These are phyloP conservation scores for Stegana nigrithorax DNA, from an alignment of 2,888 invertebrate species.

Conservation along the genomic window DNA sequence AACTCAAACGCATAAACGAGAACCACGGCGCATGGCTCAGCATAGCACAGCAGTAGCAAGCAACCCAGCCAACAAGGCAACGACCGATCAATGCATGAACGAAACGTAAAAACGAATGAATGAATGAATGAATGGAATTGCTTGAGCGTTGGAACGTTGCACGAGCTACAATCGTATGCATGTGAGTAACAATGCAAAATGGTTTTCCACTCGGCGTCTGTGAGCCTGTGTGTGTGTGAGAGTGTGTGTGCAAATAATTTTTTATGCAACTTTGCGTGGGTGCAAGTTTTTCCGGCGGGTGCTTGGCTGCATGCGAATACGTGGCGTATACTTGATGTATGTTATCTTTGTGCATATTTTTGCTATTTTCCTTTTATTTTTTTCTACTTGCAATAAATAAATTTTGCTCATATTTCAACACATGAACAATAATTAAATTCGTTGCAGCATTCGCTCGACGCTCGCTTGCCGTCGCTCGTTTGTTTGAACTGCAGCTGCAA, in stretches of 20 bases:
- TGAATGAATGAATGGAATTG: neutral
- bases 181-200: neutral
- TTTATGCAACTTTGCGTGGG: slow-evolving; percentile 49
- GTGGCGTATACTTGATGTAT: too few relatives aligned
- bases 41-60: too few relatives aligned
- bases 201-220: neutral
- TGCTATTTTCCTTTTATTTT: neutral
- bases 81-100: neutral
- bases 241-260: slow-evolving; percentile 33
- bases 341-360: too few relatives aligned
- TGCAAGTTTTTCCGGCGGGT: too few relatives aligned
- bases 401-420: slow-evolving; percentile 54
- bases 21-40: too few relatives aligned
- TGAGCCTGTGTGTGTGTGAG: slow-evolving; percentile 14
- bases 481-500: neutral
- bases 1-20: slow-evolving; percentile 42
- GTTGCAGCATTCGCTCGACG: slow-evolving; percentile 39
- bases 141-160: neutral
- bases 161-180: slow-evolving; percentile 21
- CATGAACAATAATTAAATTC: slow-evolving; percentile 58
- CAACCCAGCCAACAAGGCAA: too few relatives aligned
- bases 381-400: slow-evolving; percentile 41
- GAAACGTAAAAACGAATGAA: neutral
- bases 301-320: neutral
- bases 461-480: slow-evolving; percentile 20